Base-by-base conservation (phyloP, 2,797 vertebrate genomes). In the Oreochromis grahami region DNA sequence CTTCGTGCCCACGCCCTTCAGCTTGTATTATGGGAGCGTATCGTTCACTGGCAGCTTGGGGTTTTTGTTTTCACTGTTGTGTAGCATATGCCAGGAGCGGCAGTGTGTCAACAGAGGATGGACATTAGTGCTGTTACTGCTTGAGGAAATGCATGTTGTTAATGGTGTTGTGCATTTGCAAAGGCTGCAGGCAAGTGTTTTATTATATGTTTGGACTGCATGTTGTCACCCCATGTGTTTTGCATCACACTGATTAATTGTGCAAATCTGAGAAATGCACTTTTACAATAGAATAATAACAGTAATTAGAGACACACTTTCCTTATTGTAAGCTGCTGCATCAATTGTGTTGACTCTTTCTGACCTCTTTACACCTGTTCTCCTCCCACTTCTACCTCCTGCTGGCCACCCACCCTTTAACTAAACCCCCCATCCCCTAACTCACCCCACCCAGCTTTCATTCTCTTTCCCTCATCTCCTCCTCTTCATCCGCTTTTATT, bases 11-110 rank as follows among this genome's bases (percentile, higher is more conserved):
- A n/a, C 43, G 1, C 56, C 80, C 81, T 83, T 80, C 72, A 45
- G 86, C 17, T 50, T 24, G 82, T 70, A 48, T 88, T 84, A 86
- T 89, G 89, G 86, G 87, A 89, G 88, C 84, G 87, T 50, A 85
- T 88, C 78, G 81, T 85, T 85, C 76, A 52, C 19, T 76, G 55
- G 43, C 56, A 51, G 38, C 45, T 53, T 72, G 38, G 24, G 24
- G 24, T 6, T 78, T 84, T 88, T 89, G 70, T 90, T 93, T 87
- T 82, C 36, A 26, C 26, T 56, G 52, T 50, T 86, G 63, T 41
- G 36, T 4, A 68, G 10, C 9, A 74, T 85, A 58, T 52, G 53
- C 70, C 84, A 41, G 48, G n/a, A 78, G 76, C 14, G 45, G 60
- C 65, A 70, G 38, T 7, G 21, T 72, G 68, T 48, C 43, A 15